These are phyloP conservation scores for Probosciger aterrimus DNA, from an alignment of 2,113 vertebrate species.

Conservation along the genomic window DNA sequence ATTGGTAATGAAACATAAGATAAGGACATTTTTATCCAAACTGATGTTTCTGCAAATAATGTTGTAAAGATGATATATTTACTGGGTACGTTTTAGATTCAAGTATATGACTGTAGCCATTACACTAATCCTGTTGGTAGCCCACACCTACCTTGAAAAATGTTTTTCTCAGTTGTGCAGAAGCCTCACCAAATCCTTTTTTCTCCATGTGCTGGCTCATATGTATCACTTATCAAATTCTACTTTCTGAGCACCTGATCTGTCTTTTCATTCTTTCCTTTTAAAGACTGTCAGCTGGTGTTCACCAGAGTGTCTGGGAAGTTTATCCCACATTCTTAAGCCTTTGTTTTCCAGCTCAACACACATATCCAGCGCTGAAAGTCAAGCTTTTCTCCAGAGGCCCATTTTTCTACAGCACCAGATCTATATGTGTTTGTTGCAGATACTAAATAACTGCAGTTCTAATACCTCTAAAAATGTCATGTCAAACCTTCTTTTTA, in stretches of 20 bases:
- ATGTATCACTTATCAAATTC: neutral
- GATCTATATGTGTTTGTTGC: neutral
- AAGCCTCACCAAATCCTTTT: neutral
- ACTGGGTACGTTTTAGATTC: neutral
- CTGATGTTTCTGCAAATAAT: neutral
- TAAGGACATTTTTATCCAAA: neutral
- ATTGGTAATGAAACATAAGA: neutral
- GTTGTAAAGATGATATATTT: neutral
- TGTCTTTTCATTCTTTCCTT: neutral
- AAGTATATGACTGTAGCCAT: neutral
- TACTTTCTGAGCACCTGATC: neutral
- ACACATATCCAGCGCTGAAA: neutral
- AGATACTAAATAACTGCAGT: constrained; percentile 25
- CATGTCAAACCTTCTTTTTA: neutral
- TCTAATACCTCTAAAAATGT: constrained; percentile 25
- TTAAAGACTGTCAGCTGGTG: neutral
- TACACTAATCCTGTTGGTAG: neutral
- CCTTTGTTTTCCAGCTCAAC: constrained; percentile 21
- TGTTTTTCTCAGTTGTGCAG: neutral
- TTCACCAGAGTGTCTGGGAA: neutral
- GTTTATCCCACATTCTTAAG: neutral
- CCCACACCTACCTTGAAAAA: neutral
- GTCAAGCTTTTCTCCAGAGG: neutral
- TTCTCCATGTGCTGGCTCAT: neutral
- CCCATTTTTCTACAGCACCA: neutral